Base-by-base conservation (phyloP, 2,888 invertebrate species). In the Philonicus albiceps region DNA sequence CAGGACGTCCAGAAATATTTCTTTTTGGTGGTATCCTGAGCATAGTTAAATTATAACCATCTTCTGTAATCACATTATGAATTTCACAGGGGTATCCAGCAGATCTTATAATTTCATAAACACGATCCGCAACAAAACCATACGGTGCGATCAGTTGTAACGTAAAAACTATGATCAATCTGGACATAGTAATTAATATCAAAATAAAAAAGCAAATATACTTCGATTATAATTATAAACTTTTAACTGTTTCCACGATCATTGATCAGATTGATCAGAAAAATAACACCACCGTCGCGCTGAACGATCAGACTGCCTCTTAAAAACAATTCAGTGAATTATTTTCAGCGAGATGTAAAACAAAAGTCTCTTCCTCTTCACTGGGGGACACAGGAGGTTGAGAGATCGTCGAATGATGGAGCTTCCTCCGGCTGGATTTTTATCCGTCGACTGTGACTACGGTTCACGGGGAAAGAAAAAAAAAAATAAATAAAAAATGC, bases 11-110 rank as follows among this genome's bases (percentile, higher is more conserved):
- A 4, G 86, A 90, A 0, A 91, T 91, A 80, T 89, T 72, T 11
- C 64, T 5, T 53, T 81, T 87, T 31, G 86, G 90, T 86, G 91
- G 91, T 80, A 91, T 91, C 3, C 91, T 90, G 87, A 91, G 91
- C 3, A 90, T 86, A 0, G 90, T 89, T 1, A 91, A 37, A 3
- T 90, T 83, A 73, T 91, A 91, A 13, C 91, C 91, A 87, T 91
- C 91, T 0, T 89, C 88, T 5, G 91, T 85, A 7, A 74, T 30
- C 3, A 74, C 74, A 19, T 85, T 5, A 30, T 85, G 85, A 11
- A 43, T n/a, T 43, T 85, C 85, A 16, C 31, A 22, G 8, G 85
- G 73, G 16, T 85, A 85, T 16, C 74, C 74, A n/a, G 43, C 40
- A n/a, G 73, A 73, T 30, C 30, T 19, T 27, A 85, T 2, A 22